Evolutionary conservation across 2,797 vertebrate genomes (phyloP).

Genomic region (Argyrosomus regius): DNA sequence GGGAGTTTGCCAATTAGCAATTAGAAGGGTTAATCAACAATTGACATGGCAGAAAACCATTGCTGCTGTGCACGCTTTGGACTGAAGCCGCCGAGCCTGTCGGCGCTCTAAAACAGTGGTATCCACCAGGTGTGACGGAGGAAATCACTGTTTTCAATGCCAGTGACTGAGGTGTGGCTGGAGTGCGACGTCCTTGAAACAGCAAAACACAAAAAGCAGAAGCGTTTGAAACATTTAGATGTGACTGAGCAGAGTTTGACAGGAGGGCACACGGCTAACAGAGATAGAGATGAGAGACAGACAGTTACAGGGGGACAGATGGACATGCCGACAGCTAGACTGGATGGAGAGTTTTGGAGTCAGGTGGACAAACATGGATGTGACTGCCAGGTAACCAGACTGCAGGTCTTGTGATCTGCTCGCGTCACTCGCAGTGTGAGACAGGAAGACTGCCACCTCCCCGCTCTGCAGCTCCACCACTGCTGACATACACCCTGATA

Average conservation of each 20-base stretch:
- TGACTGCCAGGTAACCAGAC: slow-evolving; percentile 70
- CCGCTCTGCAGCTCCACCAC: slow-evolving; percentile 60
- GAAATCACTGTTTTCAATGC: neutral
- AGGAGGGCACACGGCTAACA: slow-evolving; percentile 17
- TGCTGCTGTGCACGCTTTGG: neutral
- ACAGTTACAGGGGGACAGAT: slow-evolving; percentile 57
- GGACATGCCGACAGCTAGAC: slow-evolving; percentile 53
- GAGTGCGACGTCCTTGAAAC: neutral
- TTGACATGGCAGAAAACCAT: slow-evolving; percentile 7
- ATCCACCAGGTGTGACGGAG: neutral
- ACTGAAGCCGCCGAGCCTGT: neutral
- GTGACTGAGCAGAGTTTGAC: slow-evolving; percentile 39
- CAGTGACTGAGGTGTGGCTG: neutral
- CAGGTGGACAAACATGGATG: slow-evolving; percentile 53
- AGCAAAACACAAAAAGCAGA: too few species aligned
- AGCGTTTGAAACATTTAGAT: slow-evolving; percentile 11
- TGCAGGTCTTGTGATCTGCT: slow-evolving; percentile 74
- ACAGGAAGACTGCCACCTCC: slow-evolving; percentile 73
- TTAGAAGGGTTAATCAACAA: slow-evolving; percentile 15
- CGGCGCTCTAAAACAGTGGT: neutral
- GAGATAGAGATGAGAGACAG: slow-evolving; percentile 15
- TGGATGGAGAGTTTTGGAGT: slow-evolving; percentile 42
- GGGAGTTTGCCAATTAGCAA: neutral
- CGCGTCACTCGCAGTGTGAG: slow-evolving; percentile 75
- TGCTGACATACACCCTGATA: slow-evolving; percentile 40